Conservation (phyloP, 2,797 vertebrate species). For the Heterohyrax brucei region DNA sequence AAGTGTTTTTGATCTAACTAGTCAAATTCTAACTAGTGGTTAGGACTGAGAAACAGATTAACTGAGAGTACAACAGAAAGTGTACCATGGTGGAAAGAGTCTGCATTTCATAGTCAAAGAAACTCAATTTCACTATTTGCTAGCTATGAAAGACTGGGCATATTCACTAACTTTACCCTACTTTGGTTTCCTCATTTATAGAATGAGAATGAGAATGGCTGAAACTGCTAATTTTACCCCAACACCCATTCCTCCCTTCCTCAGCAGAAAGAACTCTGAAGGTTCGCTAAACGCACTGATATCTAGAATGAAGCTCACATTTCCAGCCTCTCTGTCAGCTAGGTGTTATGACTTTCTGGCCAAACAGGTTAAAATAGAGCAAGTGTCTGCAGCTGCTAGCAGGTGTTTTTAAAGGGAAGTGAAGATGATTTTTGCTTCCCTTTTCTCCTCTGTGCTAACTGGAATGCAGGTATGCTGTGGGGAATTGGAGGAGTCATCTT, state of each 20-base stretch:
- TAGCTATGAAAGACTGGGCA: not conserved
- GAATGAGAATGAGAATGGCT: not conserved
- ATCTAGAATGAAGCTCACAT: not conserved
- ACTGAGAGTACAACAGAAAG: not conserved
- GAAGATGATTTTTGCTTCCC: not conserved
- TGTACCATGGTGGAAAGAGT: not conserved
- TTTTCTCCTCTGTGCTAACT: not conserved
- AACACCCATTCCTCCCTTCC: not conserved
- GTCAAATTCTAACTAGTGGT: conserved; percentile 32
- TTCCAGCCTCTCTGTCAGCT: not conserved
- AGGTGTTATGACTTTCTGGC: not conserved
- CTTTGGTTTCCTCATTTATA: not conserved
- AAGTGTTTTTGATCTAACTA: not conserved
- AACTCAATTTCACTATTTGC: not conserved
- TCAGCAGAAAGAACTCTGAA: not conserved
- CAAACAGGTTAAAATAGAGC: not conserved
- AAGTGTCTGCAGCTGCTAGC: not conserved
- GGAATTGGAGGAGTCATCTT: not conserved
- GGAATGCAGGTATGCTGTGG: not conserved
- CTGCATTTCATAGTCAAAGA: not conserved
- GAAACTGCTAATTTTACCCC: conserved; percentile 9
- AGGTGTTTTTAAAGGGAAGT: not conserved
- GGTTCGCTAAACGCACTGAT: not conserved
- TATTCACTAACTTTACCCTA: conserved; percentile 10
- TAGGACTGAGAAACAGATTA: conserved; percentile 47